These are phyloP conservation scores for Cetoscarus ocellatus DNA, from an alignment of 2,797 vertebrate genomes.

Conservation along the genomic window DNA sequence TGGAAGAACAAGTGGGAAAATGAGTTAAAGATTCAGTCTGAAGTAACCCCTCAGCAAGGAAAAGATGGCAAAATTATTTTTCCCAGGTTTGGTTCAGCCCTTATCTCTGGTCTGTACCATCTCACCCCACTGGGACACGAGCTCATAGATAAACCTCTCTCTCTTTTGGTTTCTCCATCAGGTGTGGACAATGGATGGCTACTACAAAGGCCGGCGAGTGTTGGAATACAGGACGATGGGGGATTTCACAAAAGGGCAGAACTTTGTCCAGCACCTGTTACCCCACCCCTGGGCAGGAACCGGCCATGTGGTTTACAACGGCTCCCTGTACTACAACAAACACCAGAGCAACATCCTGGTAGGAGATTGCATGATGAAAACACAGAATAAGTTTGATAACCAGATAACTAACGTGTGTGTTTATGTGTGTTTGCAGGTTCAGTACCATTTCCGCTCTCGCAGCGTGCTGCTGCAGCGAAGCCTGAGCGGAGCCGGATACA, in stretches of 20 bases:
- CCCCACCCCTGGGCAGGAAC: constrained; percentile 95
- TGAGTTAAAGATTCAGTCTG: no score
- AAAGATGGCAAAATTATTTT: no score
- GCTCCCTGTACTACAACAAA: constrained; percentile 94
- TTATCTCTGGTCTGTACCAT: no score
- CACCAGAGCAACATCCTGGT: constrained; percentile 92
- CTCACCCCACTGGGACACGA: no score
- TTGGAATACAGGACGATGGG: constrained; percentile 92
- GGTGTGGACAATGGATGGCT: constrained; percentile 99
- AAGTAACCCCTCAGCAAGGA: no score
- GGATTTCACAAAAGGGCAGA: constrained; percentile 93
- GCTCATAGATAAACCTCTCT: constrained; percentile 9
- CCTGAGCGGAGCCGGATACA: constrained; percentile 94
- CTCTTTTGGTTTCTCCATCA: constrained; percentile 44
- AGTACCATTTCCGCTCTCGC: constrained; percentile 93
- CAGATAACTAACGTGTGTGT: not conserved
- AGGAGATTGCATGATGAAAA: constrained; percentile 35
- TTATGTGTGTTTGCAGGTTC: constrained; percentile 77
- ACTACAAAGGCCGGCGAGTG: constrained; percentile 93
- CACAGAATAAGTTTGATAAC: not conserved
- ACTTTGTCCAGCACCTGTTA: constrained; percentile 94
- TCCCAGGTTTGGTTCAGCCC: no score
- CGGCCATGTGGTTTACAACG: constrained; percentile 93
- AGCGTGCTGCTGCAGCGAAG: constrained; percentile 91
- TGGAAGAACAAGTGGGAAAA: no score